These are phyloP conservation scores for Bettongia penicillata DNA, from an alignment of 2,113 vertebrate genomes.

Conservation along the genomic window DNA sequence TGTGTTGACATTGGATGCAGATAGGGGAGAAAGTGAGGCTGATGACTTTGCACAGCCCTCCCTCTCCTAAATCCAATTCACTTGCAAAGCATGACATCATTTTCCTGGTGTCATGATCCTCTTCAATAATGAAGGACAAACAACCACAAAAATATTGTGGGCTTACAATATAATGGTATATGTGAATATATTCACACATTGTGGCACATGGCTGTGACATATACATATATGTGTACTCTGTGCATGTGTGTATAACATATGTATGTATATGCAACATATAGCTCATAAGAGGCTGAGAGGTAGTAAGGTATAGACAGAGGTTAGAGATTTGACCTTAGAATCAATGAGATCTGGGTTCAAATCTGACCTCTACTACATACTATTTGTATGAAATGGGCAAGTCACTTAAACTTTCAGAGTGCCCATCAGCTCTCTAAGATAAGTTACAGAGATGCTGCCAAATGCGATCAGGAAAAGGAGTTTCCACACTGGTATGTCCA, in stretches of 20 bases:
- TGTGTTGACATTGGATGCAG: too few relatives aligned
- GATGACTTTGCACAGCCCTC: too few relatives aligned
- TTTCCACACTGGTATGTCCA: neutral
- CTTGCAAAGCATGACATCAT: too few relatives aligned
- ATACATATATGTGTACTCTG: neutral
- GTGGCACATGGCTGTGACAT: neutral
- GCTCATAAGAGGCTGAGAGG: neutral
- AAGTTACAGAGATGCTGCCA: neutral
- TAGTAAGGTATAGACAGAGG: neutral
- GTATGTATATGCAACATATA: neutral
- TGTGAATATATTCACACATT: neutral
- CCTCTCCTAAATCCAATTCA: too few relatives aligned
- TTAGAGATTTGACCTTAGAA: neutral
- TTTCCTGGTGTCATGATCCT: too few relatives aligned
- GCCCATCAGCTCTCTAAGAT: neutral
- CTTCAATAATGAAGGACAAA: too few relatives aligned
- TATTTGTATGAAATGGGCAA: neutral
- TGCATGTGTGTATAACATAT: neutral
- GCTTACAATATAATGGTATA: too few relatives aligned
- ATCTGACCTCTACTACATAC: neutral
- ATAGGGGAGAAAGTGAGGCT: too few relatives aligned
- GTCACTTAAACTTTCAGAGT: neutral
- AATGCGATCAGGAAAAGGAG: neutral
- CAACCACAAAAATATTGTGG: too few relatives aligned
- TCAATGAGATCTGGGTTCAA: neutral